phyloP scores from a whole-genome alignment of 2,888 invertebrate genomes.

The Neoitamus cyanurus region DNA sequence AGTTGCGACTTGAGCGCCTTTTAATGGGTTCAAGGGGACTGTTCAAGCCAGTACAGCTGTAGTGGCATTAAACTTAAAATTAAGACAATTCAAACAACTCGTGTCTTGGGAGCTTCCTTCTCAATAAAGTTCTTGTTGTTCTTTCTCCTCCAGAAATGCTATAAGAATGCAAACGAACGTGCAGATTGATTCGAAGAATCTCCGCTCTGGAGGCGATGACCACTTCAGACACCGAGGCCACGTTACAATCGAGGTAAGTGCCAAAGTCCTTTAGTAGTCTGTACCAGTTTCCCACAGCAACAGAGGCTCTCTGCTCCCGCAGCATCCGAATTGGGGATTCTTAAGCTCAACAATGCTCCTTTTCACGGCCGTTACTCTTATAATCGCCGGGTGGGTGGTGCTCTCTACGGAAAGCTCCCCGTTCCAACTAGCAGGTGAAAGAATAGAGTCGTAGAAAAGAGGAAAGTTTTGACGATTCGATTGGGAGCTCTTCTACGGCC shows the following conservation, averaged over 20 bases:
- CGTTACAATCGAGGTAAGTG: conserved; percentile 66
- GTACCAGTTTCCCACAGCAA: neutral
- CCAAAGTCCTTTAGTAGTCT: neutral
- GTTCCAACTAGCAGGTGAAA: neutral
- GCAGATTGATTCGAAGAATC: conserved; percentile 77
- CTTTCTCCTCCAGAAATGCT: conserved; percentile 63
- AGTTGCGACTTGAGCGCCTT: neutral
- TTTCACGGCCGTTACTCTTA: neutral
- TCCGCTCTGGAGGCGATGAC: conserved; percentile 74
- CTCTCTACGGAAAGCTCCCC: conserved; percentile 17
- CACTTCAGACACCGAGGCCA: conserved; percentile 68
- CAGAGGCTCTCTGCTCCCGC: neutral
- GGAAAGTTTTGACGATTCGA: neutral
- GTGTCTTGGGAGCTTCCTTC: neutral
- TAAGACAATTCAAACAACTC: neutral
- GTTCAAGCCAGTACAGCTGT: neutral
- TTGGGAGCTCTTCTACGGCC: neutral
- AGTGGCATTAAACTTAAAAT: neutral
- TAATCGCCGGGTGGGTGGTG: neutral
- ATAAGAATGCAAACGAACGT: conserved; percentile 78
- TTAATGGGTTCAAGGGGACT: neutral
- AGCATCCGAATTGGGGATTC: neutral
- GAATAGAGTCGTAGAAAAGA: neutral
- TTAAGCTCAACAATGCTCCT: neutral
- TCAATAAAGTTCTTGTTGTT: neutral